Evolutionary conservation across 2,797 vertebrate species (phyloP).

Genomic region (Neosalanx taihuensis): DNA sequence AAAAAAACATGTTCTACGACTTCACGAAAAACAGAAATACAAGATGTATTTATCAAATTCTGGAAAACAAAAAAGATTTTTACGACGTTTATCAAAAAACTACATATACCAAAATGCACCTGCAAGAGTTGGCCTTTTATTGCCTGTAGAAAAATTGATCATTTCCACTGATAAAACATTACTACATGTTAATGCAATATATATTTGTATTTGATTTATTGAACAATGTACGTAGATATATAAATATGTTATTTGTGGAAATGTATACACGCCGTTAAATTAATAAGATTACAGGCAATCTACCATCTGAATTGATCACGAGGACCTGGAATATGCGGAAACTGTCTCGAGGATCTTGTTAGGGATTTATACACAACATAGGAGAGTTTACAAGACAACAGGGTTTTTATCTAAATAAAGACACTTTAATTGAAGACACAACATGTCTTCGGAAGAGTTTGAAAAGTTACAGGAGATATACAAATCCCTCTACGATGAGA

Average conservation of each 20-base stretch:
- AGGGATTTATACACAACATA: constrained; percentile 30
- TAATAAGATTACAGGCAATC: constrained; percentile 6
- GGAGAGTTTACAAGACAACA: constrained; percentile 3
- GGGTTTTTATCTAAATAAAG: not conserved
- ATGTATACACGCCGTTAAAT: not conserved
- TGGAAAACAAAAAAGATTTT: not conserved
- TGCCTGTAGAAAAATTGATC: constrained; percentile 40
- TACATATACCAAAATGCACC: constrained; percentile 40
- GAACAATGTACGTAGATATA: not conserved
- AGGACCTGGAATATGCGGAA: constrained; percentile 54
- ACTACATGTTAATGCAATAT: not conserved
- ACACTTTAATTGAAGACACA: not conserved
- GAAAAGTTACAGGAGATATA: constrained; percentile 92
- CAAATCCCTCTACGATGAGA: constrained; percentile 76
- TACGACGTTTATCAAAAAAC: constrained; percentile 26
- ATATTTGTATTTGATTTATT: not conserved
- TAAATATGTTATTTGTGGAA: not conserved
- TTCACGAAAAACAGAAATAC: too few relatives aligned
- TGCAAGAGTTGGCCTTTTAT: not conserved
- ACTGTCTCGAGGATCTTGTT: constrained; percentile 56
- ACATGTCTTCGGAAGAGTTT: constrained; percentile 87
- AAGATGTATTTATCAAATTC: not conserved
- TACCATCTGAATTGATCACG: constrained; percentile 38
- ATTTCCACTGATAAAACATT: not conserved
- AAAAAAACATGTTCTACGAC: too few relatives aligned